A percentile compares a stretch with the other conserved stretches of the same genome.
These are phyloP conservation scores for Drosophila ohnishii DNA, from an alignment of 1,140 invertebrate species.

Conservation along the genomic window DNA sequence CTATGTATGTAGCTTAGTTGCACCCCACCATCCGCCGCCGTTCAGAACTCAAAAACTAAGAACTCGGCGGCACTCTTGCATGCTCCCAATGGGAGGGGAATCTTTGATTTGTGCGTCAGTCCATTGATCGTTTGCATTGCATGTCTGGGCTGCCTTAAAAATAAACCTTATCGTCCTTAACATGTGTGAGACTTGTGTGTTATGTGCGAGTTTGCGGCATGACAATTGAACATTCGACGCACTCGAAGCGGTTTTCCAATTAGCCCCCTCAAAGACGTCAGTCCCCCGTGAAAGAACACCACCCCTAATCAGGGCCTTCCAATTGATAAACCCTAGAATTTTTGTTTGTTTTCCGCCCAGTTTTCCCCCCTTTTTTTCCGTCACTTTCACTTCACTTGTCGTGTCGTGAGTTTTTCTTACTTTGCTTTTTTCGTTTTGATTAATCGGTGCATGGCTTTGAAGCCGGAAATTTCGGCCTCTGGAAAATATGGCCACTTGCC, in stretches of 20 bases:
- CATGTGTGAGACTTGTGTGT: conserved; percentile 11
- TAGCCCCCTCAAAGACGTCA: conserved; percentile 31
- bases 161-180: conserved; percentile 28
- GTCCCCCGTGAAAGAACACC: conserved; percentile 1
- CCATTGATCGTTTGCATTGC: conserved; percentile 41
- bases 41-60: neutral
- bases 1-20: conserved; percentile 26
- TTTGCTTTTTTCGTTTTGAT: conserved; percentile 37
- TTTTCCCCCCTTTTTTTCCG: conserved; percentile 4
- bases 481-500: conserved; percentile 31
- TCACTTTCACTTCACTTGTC: conserved; percentile 39
- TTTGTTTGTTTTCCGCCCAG: conserved; percentile 6
- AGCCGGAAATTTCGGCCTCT: conserved; percentile 50
- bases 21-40: conserved; percentile 7
- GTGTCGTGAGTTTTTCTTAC: conserved; percentile 33
- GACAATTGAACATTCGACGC: conserved; percentile 26
- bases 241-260: conserved; percentile 40
- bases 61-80: conserved; percentile 17
- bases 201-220: conserved; percentile 12
- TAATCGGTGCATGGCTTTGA: conserved; percentile 63
- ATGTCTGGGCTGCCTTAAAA: conserved; percentile 32
- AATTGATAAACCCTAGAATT: conserved; percentile 20
- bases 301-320: conserved; percentile 25
- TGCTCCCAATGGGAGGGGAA: conserved; percentile 13
- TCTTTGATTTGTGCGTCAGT: conserved; percentile 41